Conservation (phyloP, 1,140 invertebrate species). For the Monomorium pharaonis region DNA sequence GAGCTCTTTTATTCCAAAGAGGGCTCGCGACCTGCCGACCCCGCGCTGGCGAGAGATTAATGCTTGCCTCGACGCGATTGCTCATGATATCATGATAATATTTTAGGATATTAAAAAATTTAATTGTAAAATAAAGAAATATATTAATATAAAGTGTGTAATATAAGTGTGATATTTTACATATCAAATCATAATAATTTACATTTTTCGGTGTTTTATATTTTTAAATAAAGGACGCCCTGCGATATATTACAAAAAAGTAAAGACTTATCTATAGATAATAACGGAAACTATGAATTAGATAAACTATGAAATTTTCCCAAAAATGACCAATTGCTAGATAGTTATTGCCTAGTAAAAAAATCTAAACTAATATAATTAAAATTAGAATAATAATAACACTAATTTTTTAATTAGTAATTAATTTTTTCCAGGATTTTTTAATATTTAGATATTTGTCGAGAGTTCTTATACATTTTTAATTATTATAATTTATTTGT, state of each 20-base stretch:
- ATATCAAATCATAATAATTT: background rate
- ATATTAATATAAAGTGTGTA: background rate
- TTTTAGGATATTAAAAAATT: background rate
- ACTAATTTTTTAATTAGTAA: too few relatives aligned
- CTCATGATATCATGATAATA: constrained; percentile 14
- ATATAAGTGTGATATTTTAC: background rate
- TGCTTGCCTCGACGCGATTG: constrained; percentile 4
- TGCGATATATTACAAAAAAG: too few relatives aligned
- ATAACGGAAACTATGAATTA: too few relatives aligned
- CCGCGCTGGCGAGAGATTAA: constrained; percentile 28
- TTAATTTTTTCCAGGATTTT: too few relatives aligned
- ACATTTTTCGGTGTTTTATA: background rate
- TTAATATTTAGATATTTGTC: background rate
- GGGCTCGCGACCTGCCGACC: background rate
- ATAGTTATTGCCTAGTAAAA: too few relatives aligned
- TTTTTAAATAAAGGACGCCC: background rate
- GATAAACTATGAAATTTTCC: too few relatives aligned
- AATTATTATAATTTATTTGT: background rate
- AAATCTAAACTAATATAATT: too few relatives aligned
- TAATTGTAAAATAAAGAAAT: background rate
- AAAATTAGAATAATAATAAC: too few relatives aligned
- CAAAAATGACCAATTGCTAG: too few relatives aligned
- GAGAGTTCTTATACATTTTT: background rate
- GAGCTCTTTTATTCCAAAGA: constrained; percentile 50
- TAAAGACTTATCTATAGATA: too few relatives aligned